phyloP scores from a whole-genome alignment of 2,113 vertebrate species.

The Progne subis region DNA sequence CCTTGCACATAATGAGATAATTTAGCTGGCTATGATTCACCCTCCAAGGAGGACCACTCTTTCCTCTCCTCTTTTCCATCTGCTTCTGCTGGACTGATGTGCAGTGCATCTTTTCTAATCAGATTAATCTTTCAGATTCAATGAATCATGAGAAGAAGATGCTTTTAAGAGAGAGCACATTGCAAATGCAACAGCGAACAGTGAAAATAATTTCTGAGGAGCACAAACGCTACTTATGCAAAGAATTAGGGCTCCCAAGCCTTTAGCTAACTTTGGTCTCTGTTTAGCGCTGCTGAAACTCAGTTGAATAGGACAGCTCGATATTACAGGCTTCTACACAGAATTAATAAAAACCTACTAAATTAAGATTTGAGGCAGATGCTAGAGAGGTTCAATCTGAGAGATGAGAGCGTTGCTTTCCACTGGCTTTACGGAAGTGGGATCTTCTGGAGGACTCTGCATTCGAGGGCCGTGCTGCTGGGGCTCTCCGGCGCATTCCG shows the following conservation, averaged over 20 bases:
- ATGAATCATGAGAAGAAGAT: not conserved
- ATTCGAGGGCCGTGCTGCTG: not conserved
- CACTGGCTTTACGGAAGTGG: not conserved
- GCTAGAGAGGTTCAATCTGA: not conserved
- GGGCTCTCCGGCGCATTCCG: not conserved
- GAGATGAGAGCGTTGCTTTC: not conserved
- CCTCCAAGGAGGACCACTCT: not conserved
- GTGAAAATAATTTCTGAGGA: not conserved
- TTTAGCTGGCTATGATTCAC: not conserved
- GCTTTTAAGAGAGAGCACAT: not conserved
- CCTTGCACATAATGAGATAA: not conserved
- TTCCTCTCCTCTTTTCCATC: not conserved
- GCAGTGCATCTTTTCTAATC: not conserved
- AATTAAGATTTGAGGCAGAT: not conserved
- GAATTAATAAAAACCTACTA: constrained; percentile 5
- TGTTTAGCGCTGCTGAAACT: not conserved
- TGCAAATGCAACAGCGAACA: not conserved
- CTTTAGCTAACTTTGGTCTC: not conserved
- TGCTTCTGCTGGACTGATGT: not conserved
- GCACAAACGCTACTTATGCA: not conserved
- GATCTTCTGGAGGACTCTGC: not conserved
- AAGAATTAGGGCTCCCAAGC: not conserved
- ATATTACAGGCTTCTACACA: not conserved
- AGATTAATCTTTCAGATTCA: not conserved
- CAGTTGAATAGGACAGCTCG: not conserved